Evolutionary conservation across 2,113 vertebrate species (phyloP).

Genomic region (Sebastes schlegelii): DNA sequence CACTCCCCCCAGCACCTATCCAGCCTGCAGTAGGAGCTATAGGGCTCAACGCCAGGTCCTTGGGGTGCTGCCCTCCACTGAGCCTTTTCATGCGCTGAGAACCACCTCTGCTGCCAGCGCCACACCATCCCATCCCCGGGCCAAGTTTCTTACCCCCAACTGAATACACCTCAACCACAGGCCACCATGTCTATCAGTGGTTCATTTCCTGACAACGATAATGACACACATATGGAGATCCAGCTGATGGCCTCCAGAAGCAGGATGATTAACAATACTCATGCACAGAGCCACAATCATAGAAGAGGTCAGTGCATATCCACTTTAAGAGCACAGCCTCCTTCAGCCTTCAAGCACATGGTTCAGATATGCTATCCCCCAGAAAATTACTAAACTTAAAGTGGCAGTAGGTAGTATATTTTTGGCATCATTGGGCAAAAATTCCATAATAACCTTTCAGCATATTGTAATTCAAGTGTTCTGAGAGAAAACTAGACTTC

Average conservation of each 20-base stretch:
- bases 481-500: too few species aligned
- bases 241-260: conserved; percentile 12
- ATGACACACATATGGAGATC: neutral
- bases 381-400: too few species aligned
- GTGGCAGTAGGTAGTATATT: too few species aligned
- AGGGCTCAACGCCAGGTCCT: conserved; percentile 57
- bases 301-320: conserved; percentile 60
- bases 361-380: too few species aligned
- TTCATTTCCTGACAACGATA: conserved; percentile 1
- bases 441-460: too few species aligned
- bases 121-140: neutral
- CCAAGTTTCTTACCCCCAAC: neutral
- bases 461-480: too few species aligned
- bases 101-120: conserved; percentile 1
- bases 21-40: conserved; percentile 73
- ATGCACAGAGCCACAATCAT: conserved; percentile 45
- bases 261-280: conserved; percentile 10
- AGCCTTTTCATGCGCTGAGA: conserved; percentile 46
- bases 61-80: conserved; percentile 55
- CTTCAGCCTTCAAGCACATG: too few species aligned
- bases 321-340: too few species aligned
- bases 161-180: neutral
- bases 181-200: conserved; percentile 8
- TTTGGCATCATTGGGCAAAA: too few species aligned
- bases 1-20: conserved; percentile 27